Conservation (phyloP, 2,888 invertebrate species). For the Troides helena region DNA sequence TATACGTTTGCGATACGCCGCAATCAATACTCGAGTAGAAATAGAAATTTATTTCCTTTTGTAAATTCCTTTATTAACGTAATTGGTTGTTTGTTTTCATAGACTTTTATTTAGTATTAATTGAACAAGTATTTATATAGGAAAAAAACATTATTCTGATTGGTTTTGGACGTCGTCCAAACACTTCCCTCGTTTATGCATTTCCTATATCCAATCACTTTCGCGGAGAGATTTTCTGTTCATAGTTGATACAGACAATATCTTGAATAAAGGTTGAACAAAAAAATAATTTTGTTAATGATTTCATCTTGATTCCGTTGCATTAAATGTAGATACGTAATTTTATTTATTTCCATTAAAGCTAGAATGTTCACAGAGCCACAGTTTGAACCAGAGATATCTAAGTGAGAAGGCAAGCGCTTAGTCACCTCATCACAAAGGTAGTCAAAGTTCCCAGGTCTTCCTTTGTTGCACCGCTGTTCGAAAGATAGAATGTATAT, state of each 20-base stretch:
- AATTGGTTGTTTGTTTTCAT: not conserved
- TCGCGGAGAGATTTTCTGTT: not conserved
- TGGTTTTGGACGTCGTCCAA: slow-evolving; percentile 10
- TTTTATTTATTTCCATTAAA: too few relatives aligned
- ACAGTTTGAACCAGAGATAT: too few relatives aligned
- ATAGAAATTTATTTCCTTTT: not conserved
- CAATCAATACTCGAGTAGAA: too few relatives aligned
- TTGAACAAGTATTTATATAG: not conserved
- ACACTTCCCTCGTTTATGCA: not conserved
- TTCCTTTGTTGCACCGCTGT: not conserved
- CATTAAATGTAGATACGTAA: too few relatives aligned
- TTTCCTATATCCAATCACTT: slow-evolving; percentile 5
- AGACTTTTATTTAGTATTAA: slow-evolving; percentile 1
- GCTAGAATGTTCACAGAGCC: too few relatives aligned
- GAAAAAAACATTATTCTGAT: slow-evolving; percentile 8
- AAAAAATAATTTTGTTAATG: not conserved
- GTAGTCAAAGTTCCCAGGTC: too few relatives aligned
- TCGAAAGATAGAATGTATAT: not conserved
- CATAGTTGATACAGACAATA: slow-evolving; percentile 1
- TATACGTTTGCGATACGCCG: too few relatives aligned
- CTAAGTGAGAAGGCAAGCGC: too few relatives aligned
- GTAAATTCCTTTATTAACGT: not conserved
- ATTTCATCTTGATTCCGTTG: too few relatives aligned
- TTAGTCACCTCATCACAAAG: too few relatives aligned
- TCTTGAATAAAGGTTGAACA: not conserved